Percentiles rank a stretch among this genome's conserved stretches.
Conservation (phyloP, 1,140 invertebrate genomes). For the Zaprionus tsacasi region DNA sequence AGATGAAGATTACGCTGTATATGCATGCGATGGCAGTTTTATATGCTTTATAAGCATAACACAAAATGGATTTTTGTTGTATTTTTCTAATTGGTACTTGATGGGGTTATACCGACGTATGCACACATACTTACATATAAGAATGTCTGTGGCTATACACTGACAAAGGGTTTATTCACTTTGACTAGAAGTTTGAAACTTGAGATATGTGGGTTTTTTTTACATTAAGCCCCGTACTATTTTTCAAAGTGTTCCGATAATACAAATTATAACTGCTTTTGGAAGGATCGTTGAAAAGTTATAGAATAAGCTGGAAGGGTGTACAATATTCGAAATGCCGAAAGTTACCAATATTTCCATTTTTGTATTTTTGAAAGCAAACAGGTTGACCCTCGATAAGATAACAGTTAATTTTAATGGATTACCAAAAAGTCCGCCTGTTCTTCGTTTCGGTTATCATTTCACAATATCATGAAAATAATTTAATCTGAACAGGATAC, state of each 20-base stretch:
- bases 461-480: slow-evolving; percentile 28
- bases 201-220: neutral
- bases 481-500: neutral
- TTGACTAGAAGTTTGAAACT: neutral
- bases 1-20: slow-evolving; percentile 19
- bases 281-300: neutral
- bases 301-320: neutral
- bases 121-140: slow-evolving; percentile 2
- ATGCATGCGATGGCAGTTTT: slow-evolving; percentile 20
- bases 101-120: slow-evolving; percentile 17
- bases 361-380: slow-evolving; percentile 19
- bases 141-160: neutral
- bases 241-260: too few relatives aligned
- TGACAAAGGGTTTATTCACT: neutral
- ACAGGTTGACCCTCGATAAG: slow-evolving; percentile 38
- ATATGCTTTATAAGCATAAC: slow-evolving; percentile 19
- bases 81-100: slow-evolving; percentile 58
- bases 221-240: too few relatives aligned
- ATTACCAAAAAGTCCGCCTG: slow-evolving; percentile 25
- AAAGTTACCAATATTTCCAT: neutral
- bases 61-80: slow-evolving; percentile 57
- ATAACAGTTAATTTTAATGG: slow-evolving; percentile 41
- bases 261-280: too few relatives aligned
- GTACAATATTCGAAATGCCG: neutral
- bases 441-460: slow-evolving; percentile 8